These are phyloP conservation scores for Flexamia atlantica DNA, from an alignment of 2,888 invertebrate genomes.

Conservation along the genomic window DNA sequence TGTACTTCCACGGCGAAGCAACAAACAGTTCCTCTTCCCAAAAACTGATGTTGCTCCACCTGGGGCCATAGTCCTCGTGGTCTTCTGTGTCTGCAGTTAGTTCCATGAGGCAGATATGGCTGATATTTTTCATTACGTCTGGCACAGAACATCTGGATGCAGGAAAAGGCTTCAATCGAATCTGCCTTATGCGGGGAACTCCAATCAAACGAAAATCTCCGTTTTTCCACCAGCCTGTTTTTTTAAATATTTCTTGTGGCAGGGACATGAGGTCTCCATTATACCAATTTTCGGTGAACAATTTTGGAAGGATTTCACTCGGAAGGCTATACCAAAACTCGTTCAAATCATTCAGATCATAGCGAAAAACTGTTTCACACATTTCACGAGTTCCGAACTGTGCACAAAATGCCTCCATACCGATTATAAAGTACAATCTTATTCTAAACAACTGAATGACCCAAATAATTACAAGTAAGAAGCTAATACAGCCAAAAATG, in stretches of 20 bases:
- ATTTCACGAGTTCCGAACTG: background rate
- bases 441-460: background rate
- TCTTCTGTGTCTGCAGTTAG: constrained; percentile 10
- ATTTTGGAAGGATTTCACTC: background rate
- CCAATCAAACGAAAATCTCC: constrained; percentile 5
- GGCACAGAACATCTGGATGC: background rate
- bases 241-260: background rate
- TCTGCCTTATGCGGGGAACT: background rate
- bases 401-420: background rate
- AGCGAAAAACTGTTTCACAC: background rate
- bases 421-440: background rate
- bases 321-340: background rate
- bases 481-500: background rate
- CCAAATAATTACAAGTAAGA: background rate
- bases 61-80: background rate
- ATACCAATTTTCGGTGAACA: constrained; percentile 2
- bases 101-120: background rate
- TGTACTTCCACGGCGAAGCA: constrained; percentile 20
- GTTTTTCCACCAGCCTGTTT: background rate
- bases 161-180: background rate
- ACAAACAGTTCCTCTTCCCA: background rate
- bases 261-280: background rate
- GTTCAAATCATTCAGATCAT: background rate
- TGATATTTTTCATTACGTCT: constrained; percentile 3
- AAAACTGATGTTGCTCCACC: background rate